Evolutionary conservation across 2,113 vertebrate species (phyloP).

Genomic region (Todiramphus saurophagus): DNA sequence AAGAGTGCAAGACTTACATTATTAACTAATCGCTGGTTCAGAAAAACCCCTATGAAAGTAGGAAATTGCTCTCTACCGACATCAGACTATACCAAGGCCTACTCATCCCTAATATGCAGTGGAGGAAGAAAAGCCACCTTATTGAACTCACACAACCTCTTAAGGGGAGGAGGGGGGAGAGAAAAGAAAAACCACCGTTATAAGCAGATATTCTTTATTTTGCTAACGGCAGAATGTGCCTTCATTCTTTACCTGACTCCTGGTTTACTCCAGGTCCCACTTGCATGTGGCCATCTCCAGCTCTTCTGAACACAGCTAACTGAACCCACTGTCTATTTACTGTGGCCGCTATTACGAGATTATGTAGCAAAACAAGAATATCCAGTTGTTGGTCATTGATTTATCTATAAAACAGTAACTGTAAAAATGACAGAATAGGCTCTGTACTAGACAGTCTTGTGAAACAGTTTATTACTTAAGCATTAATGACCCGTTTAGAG

Average conservation of each 20-base stretch:
- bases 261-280: not conserved
- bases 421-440: conserved; percentile 67
- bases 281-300: accelerated
- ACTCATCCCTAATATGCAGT: accelerated
- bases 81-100: not conserved
- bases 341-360: not conserved
- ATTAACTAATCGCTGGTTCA: not conserved
- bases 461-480: conserved; percentile 72
- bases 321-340: not conserved
- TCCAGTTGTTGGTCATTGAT: conserved; percentile 54
- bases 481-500: conserved; percentile 71
- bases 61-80: not conserved
- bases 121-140: not conserved
- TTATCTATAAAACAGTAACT: conserved; percentile 70
- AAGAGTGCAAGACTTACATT: not conserved
- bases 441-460: conserved; percentile 53
- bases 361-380: conserved; percentile 53
- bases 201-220: not conserved
- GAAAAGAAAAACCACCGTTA: not conserved
- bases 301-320: not conserved
- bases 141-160: not conserved
- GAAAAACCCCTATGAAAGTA: not conserved
- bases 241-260: not conserved
- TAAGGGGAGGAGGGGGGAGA: not conserved
- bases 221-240: not conserved